Conservation (phyloP, 2,113 vertebrate genomes). For the Uria lomvia region DNA sequence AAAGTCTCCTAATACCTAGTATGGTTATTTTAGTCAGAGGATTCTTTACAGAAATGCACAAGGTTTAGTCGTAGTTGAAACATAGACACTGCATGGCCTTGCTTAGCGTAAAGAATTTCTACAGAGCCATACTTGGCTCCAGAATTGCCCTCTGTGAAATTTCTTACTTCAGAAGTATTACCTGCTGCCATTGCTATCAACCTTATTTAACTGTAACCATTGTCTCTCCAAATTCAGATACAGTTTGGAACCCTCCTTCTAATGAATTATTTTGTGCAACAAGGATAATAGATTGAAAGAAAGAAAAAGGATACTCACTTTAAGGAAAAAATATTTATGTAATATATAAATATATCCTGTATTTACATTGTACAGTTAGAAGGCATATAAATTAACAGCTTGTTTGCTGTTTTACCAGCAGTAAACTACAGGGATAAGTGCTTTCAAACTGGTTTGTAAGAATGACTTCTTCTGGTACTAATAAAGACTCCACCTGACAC, state of each 20-base stretch:
- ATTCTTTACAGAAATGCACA: slow-evolving; percentile 5
- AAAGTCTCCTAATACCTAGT: slow-evolving; percentile 58
- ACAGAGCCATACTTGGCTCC: neutral
- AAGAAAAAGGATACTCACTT: neutral
- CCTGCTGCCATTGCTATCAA: neutral
- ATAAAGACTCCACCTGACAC: neutral
- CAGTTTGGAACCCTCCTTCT: neutral
- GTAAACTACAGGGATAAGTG: neutral
- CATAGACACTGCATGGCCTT: neutral
- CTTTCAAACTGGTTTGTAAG: neutral
- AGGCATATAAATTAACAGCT: neutral
- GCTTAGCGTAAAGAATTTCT: slow-evolving; percentile 29
- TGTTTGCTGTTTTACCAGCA: neutral
- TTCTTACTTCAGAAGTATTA: neutral
- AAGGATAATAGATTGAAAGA: neutral
- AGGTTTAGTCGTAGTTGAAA: neutral
- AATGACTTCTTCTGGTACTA: neutral
- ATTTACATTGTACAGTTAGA: neutral
- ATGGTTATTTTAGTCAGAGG: slow-evolving; percentile 47
- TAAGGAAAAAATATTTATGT: neutral
- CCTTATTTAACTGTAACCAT: neutral
- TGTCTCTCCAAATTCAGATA: accelerated
- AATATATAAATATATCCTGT: neutral
- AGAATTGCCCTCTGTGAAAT: neutral
- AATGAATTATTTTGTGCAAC: neutral